These are phyloP conservation scores for Falco columbarius DNA, from an alignment of 2,797 vertebrate genomes.

Conservation along the genomic window DNA sequence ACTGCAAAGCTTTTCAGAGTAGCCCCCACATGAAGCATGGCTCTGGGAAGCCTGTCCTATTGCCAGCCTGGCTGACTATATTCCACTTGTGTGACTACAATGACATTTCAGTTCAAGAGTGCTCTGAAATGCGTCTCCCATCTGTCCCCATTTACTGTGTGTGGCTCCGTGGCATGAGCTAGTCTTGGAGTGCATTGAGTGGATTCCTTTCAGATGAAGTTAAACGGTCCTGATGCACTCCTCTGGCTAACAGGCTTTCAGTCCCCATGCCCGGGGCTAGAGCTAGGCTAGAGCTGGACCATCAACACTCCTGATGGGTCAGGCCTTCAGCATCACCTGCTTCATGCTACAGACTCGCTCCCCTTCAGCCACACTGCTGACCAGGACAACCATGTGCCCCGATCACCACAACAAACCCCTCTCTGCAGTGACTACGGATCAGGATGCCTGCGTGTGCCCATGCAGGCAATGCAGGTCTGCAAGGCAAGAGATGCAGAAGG, in stretches of 20 bases:
- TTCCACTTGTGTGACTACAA: not conserved
- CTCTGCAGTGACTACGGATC: fast-evolving
- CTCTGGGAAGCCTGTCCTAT: not conserved
- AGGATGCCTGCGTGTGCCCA: fast-evolving
- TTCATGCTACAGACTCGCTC: fast-evolving
- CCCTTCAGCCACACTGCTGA: not conserved
- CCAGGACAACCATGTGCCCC: fast-evolving
- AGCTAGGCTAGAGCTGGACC: not conserved
- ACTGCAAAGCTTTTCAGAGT: not conserved
- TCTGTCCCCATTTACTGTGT: not conserved
- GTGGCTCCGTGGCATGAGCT: not conserved
- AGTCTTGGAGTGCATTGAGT: not conserved
- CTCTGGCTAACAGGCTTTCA: not conserved
- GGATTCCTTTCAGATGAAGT: not conserved
- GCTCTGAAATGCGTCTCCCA: not conserved
- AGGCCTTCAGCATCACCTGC: not conserved
- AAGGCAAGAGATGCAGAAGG: not conserved
- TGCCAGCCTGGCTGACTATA: not conserved
- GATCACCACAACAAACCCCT: fast-evolving
- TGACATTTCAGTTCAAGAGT: not conserved
- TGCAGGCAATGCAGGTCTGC: not conserved
- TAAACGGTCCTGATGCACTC: not conserved
- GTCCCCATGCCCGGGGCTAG: no score
- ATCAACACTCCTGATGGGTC: not conserved
- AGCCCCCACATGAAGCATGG: not conserved